These are phyloP conservation scores for Phalanger gymnotis DNA, from an alignment of 2,797 vertebrate species.

Conservation along the genomic window DNA sequence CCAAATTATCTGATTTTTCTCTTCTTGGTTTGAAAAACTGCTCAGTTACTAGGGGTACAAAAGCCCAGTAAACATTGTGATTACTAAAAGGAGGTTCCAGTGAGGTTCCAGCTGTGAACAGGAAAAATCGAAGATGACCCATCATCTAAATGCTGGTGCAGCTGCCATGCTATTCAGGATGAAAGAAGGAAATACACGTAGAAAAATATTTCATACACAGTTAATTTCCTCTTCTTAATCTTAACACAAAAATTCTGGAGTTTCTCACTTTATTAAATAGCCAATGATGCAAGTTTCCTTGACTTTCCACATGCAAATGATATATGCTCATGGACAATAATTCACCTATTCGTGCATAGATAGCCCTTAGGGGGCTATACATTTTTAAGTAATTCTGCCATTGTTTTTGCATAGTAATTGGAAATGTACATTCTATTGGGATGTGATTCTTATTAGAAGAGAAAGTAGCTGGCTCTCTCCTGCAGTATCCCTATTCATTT, in stretches of 20 bases:
- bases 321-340: constrained; percentile 59
- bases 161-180: constrained; percentile 65
- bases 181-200: constrained; percentile 43
- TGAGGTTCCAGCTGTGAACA: constrained; percentile 70
- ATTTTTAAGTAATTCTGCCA: constrained; percentile 74
- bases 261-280: constrained; percentile 76
- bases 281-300: constrained; percentile 64
- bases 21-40: constrained; percentile 65
- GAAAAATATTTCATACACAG: constrained; percentile 64
- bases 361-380: constrained; percentile 74
- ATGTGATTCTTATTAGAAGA: constrained; percentile 77
- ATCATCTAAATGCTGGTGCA: constrained; percentile 71
- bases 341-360: constrained; percentile 14
- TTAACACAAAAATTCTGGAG: constrained; percentile 68
- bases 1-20: constrained; percentile 76
- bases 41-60: constrained; percentile 54
- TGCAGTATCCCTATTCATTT: constrained; percentile 66
- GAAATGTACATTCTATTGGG: constrained; percentile 67
- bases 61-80: constrained; percentile 43
- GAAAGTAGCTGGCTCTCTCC: constrained; percentile 67
- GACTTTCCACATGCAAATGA: constrained; percentile 71
- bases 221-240: constrained; percentile 66
- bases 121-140: constrained; percentile 77
- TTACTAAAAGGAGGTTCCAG: constrained; percentile 71
- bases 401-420: constrained; percentile 81